A percentile compares a stretch with the other conserved stretches of the same genome.
These are phyloP conservation scores for Himalopsyche anomala DNA, from an alignment of 2,888 invertebrate species.

Conservation along the genomic window DNA sequence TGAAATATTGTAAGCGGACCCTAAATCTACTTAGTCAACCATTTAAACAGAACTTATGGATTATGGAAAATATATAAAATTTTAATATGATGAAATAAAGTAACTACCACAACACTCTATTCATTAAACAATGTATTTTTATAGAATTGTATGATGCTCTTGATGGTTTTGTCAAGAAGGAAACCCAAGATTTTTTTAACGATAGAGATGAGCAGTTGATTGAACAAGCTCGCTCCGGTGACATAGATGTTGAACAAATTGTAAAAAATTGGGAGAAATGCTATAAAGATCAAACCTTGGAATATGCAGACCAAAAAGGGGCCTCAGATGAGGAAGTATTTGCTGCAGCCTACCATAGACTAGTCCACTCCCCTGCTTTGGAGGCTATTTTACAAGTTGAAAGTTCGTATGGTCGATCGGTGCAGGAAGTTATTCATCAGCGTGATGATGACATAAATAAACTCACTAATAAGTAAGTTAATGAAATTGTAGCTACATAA, in stretches of 20 bases:
- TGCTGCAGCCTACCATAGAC: slow-evolving; percentile 88
- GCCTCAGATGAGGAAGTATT: slow-evolving; percentile 92
- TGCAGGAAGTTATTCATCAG: slow-evolving; percentile 83
- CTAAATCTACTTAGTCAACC: too few relatives aligned
- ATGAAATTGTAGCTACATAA: background rate
- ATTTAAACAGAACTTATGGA: too few relatives aligned
- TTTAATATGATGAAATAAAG: too few relatives aligned
- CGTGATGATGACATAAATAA: slow-evolving; percentile 84
- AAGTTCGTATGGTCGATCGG: slow-evolving; percentile 89
- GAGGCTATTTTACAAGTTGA: slow-evolving; percentile 93
- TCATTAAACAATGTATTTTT: background rate
- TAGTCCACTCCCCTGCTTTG: slow-evolving; percentile 90
- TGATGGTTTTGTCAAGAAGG: slow-evolving; percentile 79
- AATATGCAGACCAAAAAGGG: slow-evolving; percentile 88
- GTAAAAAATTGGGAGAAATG: slow-evolving; percentile 88
- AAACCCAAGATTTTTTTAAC: slow-evolving; percentile 83
- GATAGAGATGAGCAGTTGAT: slow-evolving; percentile 80
- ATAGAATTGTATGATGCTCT: slow-evolving; percentile 80
- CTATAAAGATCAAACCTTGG: slow-evolving; percentile 88
- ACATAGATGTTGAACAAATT: slow-evolving; percentile 84
- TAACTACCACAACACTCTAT: too few relatives aligned
- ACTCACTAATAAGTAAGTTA: slow-evolving; percentile 79
- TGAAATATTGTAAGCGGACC: too few relatives aligned
- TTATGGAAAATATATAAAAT: too few relatives aligned
- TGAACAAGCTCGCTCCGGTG: slow-evolving; percentile 79